Base-by-base conservation (phyloP, 2,797 vertebrate genomes). In the Muraenolepis orangiensis region DNA sequence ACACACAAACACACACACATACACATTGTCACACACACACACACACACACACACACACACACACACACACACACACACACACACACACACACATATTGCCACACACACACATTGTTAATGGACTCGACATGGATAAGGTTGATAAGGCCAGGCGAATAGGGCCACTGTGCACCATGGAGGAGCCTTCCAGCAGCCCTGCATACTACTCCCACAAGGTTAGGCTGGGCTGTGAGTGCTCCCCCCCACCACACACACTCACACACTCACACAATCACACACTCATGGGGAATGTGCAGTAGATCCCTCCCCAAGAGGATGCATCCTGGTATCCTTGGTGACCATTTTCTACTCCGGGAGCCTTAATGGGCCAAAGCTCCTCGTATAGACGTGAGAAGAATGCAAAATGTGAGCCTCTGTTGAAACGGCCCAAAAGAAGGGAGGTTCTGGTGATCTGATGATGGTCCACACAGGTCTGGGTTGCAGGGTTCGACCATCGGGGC, bases 401-500 rank as follows among this genome's bases (percentile, higher is more conserved):
- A 64, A 64, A 64, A 64, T 10, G 5, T 6, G 36, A 6, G 36
- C 6, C 36, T 7, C 5, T 38, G 36, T 38, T 38, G 36, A 38
- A 38, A 38, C 36, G 4, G 36, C 36, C n/a, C n/a, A n/a, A n/a
- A 38, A 73, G 69, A 57, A 83, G 76, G 76, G 36, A 73, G 34
- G n/a, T 23, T 70, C 36, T 76, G 36, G 34, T 16, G 69, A 23
- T 68, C 51, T 77, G 66, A 77, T 76, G 74, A 84, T 80, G 79
- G 72, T 81, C 69, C 79, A 73, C 74, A 69, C 74, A 67, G 14
- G 36, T 73, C 67, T 36, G 74, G 68, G 76, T 72, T 80, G 2
- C 1, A 71, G 70, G 74, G 74, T n/a, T n/a, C 61, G 81, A 81
- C 70, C 79, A 23, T 73, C 66, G 36, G 79, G 77, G 80, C 83